phyloP scores from a whole-genome alignment of 2,113 vertebrate species.

The Siniperca chuatsi region DNA sequence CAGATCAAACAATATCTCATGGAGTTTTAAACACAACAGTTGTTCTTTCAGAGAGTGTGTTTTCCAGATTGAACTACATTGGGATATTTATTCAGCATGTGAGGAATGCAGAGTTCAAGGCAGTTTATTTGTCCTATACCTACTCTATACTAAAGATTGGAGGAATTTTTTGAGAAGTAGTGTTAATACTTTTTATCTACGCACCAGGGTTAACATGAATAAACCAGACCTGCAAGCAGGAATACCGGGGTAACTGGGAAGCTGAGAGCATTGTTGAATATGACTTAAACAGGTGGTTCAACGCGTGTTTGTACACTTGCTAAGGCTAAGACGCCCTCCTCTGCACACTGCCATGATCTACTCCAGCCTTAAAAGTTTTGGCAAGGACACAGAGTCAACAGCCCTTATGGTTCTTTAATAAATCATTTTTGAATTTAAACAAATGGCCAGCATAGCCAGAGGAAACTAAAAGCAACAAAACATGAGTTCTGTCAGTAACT shows the following conservation, averaged over 20 bases:
- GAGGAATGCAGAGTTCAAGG: slow-evolving; percentile 4
- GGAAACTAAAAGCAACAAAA: not conserved
- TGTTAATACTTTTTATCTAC: not conserved
- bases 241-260: not conserved
- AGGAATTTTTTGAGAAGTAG: not conserved
- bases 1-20: slow-evolving; percentile 31
- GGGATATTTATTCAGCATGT: not conserved
- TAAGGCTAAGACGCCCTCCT: not conserved
- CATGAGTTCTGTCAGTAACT: not conserved
- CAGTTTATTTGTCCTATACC: not conserved
- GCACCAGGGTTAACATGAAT: not conserved
- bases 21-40: slow-evolving; percentile 18
- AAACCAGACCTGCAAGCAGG: not conserved
- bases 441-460: not conserved
- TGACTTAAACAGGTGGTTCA: not conserved
- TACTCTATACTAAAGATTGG: not conserved
- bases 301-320: not conserved
- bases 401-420: not conserved
- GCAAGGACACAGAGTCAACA: too few relatives aligned
- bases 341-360: not conserved
- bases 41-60: not conserved
- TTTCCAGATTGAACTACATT: not conserved
- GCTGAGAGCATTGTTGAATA: not conserved
- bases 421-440: not conserved
- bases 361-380: not conserved